Evolutionary conservation across 92 coral and sea anemone species (phyloP), one percentile per base, ranked within the genome.

Genomic region (Heliopora coerulea): DNA sequence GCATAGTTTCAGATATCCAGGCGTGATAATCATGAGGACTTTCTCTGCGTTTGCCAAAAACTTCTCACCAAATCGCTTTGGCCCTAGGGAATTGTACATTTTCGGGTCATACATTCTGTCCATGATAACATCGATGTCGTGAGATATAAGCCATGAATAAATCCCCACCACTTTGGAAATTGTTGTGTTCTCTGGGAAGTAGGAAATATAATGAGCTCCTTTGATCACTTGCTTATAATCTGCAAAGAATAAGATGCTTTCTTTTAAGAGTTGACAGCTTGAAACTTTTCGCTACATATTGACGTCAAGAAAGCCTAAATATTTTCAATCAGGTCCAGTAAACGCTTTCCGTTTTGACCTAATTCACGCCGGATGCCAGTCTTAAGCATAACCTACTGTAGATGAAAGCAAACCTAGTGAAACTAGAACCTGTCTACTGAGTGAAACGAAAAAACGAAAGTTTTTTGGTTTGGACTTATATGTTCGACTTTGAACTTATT

Each of bases 11-110:
- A 50, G 41, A 26, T 70, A 70, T n/a, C 63, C 62, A 26, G 40
- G 77, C 1, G 63, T 70, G 10, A 70, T 57, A 17, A 70, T 23
- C 77, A 70, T 70, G 77, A 70, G 52, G 15, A 70, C 77, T 54
- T 70, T 70, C 24, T 70, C 62, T 2, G 77, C 49, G 9, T 54
- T 56, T 3, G 49, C 50, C 77, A 70, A 8, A 27, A 70, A 52
- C 40, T 17, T 70, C 63, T 70, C 77, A 37, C 77, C 77, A 52
- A 70, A 70, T 7, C 77, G 62, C 15, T 70, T 54, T 35, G 77
- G 77, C 18, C 77, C 77, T 1, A 70, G 62, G 14, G 77, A 70
- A 27, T 70, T 70, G 77, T 70, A 70, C 49, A 70, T 24, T 54
- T 70, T 70, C 27, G 39, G 77, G 41, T 70, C 77, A 52, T 70